Base-by-base conservation (phyloP, 2,113 vertebrate genomes). In the Cynocephalus volans region DNA sequence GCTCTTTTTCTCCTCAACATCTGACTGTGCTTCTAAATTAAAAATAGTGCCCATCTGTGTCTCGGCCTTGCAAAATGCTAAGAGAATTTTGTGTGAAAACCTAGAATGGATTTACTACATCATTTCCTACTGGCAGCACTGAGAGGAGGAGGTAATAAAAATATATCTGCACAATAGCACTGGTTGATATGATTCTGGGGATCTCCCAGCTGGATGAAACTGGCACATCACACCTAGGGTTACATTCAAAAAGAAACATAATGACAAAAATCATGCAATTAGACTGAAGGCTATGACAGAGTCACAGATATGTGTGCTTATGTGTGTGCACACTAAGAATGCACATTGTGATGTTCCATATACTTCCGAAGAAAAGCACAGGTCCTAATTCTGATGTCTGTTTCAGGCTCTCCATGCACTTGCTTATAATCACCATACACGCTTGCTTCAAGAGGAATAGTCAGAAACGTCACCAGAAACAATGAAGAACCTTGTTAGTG, bases 41-140 rank as follows among this genome's bases (percentile, higher is more conserved):
- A 94, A 97, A 97, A 88, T 81, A 95, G 84, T 95, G 62, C 54
- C 84, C 92, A 95, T 95, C 93, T 97, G 96, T 90, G 80, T 72
- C 96, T 90, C 58, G 9, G 70, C 48, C 75, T 96, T 97, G 75
- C 64, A 81, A 88, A 97, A 89, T 92, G 87, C 48, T 84, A 86
- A 89, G 70, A 58, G 88, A 90, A 84, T 93, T 96, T 88, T 62
- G 48, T 96, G 90, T 93, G 79, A 95, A 90, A 67, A 48, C 76
- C 48, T 56, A 65, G 70, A 88, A 95, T 95, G 96, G 70, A 90
- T 97, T 97, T 93, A 92, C 70, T 95, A 56, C 56, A 23, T 96
- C 93, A 87, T 96, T 96, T 93, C 50, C 64, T 67, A 48, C 64
- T 96, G 92, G 75, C 54, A 90, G 80, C 5, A 5, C 15, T n/a